phyloP scores from a whole-genome alignment of 37 sponge, comb jelly and placozoan species.

The Ianthella basta region DNA sequence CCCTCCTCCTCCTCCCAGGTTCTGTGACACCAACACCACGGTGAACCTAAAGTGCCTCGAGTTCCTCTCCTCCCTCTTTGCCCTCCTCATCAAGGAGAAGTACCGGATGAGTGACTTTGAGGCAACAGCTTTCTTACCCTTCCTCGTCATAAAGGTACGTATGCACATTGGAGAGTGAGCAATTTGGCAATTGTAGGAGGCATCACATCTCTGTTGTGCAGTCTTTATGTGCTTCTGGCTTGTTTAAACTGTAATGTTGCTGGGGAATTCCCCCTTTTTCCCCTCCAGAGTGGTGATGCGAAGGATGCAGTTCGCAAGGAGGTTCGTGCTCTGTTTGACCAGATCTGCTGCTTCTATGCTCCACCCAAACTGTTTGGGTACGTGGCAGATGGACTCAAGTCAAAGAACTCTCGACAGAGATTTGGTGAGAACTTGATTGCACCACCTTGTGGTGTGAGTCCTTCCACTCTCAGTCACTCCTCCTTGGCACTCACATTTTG shows the following conservation, averaged over 20 bases:
- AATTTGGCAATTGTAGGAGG: too few species aligned
- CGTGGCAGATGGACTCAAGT: slow-evolving; percentile 84
- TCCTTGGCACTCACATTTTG: too few species aligned
- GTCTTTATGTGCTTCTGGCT: too few species aligned
- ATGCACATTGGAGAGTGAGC: too few species aligned
- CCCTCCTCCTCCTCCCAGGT: too few species aligned
- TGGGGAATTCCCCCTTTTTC: too few species aligned
- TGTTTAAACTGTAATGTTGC: too few species aligned
- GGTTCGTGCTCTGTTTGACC: slow-evolving; percentile 73
- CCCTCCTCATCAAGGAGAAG: slow-evolving; percentile 43
- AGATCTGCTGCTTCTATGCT: slow-evolving; percentile 82
- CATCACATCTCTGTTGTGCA: too few species aligned
- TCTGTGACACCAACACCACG: slow-evolving; percentile 81
- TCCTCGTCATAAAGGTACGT: slow-evolving; percentile 78
- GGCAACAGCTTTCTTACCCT: slow-evolving; percentile 80
- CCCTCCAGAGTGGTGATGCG: slow-evolving; percentile 79
- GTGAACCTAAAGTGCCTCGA: slow-evolving; percentile 86
- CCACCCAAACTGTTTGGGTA: slow-evolving; percentile 70
- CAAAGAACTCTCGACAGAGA: slow-evolving; percentile 83
- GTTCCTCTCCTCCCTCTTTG: slow-evolving; percentile 63
- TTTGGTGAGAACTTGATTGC: too few species aligned
- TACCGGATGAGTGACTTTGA: slow-evolving; percentile 83
- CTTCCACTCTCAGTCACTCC: too few species aligned
- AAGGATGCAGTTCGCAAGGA: slow-evolving; percentile 90
- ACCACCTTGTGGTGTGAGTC: too few species aligned